Percentiles rank a stretch among this genome's conserved stretches.
Conservation (phyloP, 2,797 vertebrate genomes). For the Sparus aurata region DNA sequence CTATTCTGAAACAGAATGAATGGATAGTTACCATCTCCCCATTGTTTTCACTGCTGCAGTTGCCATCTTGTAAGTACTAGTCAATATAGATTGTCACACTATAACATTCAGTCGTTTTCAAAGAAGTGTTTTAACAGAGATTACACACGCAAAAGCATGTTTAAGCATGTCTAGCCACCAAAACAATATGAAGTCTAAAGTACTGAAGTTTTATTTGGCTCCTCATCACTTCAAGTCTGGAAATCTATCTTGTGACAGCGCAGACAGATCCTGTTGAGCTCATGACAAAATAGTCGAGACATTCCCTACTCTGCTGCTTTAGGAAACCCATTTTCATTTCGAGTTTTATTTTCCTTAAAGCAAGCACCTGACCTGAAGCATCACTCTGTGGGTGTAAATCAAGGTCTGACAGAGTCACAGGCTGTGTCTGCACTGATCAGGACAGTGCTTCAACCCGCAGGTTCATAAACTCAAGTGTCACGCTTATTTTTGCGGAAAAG, state of each 20-base stretch:
- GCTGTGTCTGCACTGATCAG: slow-evolving; percentile 60
- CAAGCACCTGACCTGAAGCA: slow-evolving; percentile 20
- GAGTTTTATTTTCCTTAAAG: slow-evolving; percentile 30
- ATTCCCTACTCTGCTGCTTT: background rate
- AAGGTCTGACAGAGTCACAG: slow-evolving; percentile 4
- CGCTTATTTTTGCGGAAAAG: slow-evolving; percentile 17
- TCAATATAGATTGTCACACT: background rate
- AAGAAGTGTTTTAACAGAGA: background rate
- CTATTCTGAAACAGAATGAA: slow-evolving; percentile 10
- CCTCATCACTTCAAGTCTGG: background rate
- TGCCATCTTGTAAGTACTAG: background rate
- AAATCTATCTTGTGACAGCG: slow-evolving; percentile 13
- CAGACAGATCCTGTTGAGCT: slow-evolving; percentile 11
- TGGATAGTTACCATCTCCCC: background rate
- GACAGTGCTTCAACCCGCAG: slow-evolving; percentile 30
- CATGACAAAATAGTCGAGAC: slow-evolving; percentile 10
- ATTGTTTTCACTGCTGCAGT: slow-evolving; percentile 9
- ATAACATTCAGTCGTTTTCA: background rate
- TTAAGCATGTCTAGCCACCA: background rate
- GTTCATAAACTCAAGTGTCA: slow-evolving; percentile 48
- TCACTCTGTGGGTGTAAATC: slow-evolving; percentile 32
- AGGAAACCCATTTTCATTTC: slow-evolving; percentile 22
- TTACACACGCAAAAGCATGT: background rate
- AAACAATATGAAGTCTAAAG: background rate
- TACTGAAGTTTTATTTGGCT: background rate